Evolutionary conservation across 2,888 invertebrate species (phyloP).

Genomic region (Athalia circularis): DNA sequence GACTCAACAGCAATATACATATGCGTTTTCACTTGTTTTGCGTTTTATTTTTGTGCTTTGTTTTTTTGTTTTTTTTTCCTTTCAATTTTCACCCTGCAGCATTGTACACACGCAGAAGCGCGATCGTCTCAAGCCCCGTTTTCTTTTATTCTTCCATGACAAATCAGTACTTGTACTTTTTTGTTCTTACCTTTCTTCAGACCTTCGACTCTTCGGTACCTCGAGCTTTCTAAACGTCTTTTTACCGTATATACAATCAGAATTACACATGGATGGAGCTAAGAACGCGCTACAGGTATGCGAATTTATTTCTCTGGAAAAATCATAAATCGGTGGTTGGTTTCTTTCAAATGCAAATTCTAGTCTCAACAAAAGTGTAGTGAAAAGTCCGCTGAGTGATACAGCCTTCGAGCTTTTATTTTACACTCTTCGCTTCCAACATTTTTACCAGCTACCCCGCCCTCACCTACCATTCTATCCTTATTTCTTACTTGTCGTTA

Average conservation of each 20-base stretch:
- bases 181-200: neutral
- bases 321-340: conserved; percentile 64
- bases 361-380: conserved; percentile 64
- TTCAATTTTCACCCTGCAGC: no score
- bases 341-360: conserved; percentile 69
- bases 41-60: no score
- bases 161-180: no score
- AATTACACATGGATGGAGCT: neutral
- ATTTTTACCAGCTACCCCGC: neutral
- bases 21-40: no score
- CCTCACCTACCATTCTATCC: conserved; percentile 31
- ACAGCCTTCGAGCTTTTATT: conserved; percentile 55
- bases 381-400: conserved; percentile 54
- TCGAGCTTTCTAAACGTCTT: neutral
- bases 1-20: neutral
- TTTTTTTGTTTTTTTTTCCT: no score
- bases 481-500: conserved; percentile 32
- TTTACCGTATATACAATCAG: neutral
- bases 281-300: neutral
- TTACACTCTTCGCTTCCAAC: conserved; percentile 47
- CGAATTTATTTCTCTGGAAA: conserved; percentile 48
- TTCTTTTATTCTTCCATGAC: no score
- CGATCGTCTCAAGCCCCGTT: no score
- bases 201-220: neutral
- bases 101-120: no score